Base-by-base conservation (phyloP, 1,140 invertebrate species). In the Drosophila virilis region DNA sequence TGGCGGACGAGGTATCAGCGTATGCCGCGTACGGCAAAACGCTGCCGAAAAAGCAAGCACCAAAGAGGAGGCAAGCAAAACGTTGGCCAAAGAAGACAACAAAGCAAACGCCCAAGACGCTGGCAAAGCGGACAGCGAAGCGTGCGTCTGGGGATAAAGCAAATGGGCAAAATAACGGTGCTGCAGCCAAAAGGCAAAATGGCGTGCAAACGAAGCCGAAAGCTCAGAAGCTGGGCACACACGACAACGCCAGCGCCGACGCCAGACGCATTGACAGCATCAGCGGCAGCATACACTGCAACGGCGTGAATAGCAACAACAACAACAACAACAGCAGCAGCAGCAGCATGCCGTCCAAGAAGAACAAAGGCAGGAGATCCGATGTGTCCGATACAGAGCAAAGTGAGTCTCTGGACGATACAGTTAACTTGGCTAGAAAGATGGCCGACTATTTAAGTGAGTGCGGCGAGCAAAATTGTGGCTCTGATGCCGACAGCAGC, bases 1-100 rank as follows among this genome's bases (percentile, higher is more conserved):
- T 66, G 45, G 52, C 54, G 12, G 37, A 10, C 1, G 17, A 69
- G 12, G 0, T 74, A 37, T 71, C 74, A 60, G 74, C 74, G 10
- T 73, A 58, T 40, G 22, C 35, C 7, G 74, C 61, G 6, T 76
- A 76, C 22, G 45, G 37, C n/a, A 37, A 15, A 37, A 4, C 9
- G 48, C 40, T n/a, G n/a, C 37, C 37, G 7, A 38, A 38, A 22
- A 45, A 50, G 52, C 32, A 37, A 50, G 8, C 17, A 13, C 6
- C 52, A 59, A 61, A 37, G 40, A 51, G 35, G 40, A 51, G 35
- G 12, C 45, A 33, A n/a, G 10, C 10, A 17, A 66, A 66, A 52
- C 28, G 51, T 12, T 3, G 7, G 64, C 2, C n/a, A 22, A 45
- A 55, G 67, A 43, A 43, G 35, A 17, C 10, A 9, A 0, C 12